Evolutionary conservation across 2,888 invertebrate species (phyloP), one percentile per base, ranked within the genome.

Genomic region (Lycophotia porphyrea): DNA sequence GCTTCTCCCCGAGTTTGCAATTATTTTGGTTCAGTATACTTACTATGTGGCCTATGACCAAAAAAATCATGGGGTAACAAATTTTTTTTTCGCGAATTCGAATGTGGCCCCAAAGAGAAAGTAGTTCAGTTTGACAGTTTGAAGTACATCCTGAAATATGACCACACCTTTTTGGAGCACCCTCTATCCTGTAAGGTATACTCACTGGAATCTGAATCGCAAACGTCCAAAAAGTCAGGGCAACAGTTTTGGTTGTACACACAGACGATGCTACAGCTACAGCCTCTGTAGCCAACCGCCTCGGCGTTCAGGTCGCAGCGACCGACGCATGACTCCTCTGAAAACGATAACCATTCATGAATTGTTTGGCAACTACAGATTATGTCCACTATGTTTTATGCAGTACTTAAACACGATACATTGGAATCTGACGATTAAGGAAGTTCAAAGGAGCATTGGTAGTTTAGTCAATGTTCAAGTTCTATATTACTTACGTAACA

Each of bases 201-300:
- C 76, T 65, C 42, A 67, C 73, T 49, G 24, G 0, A 15, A 44
- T 44, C 78, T 77, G 95, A 93, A 18, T 97, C 87, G 87, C 98
- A 98, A 3, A 96, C 87, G 9, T 97, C 97, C 3, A 96, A 90
- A 90, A 96, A 98, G 92, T 98, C 98, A 0, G 97, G 96, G 86
- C 98, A 98, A 90, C 98, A 98, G 36, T 95, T 95, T 0, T 94
- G 94, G 0, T 91, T 89, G 1, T 93, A 88, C 1, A 96, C 90
- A 85, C 98, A 98, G 0, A 93, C 89, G 0, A 94, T 85, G 70
- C 95, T 94, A 84, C 98, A 98, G 63, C 97, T 96, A 87, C 98
- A 98, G 0, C 92, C 90, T 2, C 49, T 47, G 15, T 61, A 55
- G 0, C 42, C 44, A 0, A 60, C 47, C 3, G 60, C 36, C 13